phyloP scores from a whole-genome alignment of 2,113 vertebrate genomes.

The Bagarius yarrelli region DNA sequence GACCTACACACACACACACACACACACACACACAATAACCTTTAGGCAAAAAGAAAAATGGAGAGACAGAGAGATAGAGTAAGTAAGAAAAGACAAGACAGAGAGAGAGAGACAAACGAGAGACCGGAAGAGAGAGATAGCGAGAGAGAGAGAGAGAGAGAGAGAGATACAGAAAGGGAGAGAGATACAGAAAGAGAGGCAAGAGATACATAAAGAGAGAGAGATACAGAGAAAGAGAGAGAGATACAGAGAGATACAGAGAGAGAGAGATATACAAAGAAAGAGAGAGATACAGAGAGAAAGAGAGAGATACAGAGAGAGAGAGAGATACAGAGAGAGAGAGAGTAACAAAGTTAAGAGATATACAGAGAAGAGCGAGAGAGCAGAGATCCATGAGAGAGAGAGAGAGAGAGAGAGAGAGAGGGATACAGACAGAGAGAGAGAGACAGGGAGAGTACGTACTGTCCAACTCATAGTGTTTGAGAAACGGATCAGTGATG shows the following conservation, averaged over 20 bases:
- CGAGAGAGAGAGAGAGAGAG: neutral
- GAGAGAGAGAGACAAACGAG: neutral
- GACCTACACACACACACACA: constrained; percentile 68
- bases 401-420: neutral
- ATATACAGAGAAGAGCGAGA: too few relatives aligned
- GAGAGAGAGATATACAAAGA: too few relatives aligned
- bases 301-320: too few relatives aligned
- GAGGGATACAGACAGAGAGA: neutral
- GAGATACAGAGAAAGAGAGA: neutral
- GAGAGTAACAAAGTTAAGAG: too few relatives aligned
- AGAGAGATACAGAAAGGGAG: neutral
- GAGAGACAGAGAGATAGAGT: neutral
- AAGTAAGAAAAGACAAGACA: neutral
- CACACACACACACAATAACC: constrained; percentile 22
- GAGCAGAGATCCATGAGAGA: neutral
- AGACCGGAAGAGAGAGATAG: neutral
- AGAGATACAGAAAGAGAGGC: neutral
- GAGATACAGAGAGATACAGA: neutral
- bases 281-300: too few relatives aligned
- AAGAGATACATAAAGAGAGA: neutral
- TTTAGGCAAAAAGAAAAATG: neutral
- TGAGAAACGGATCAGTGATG: constrained; percentile 84
- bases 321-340: too few relatives aligned
- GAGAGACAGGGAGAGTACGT: neutral
- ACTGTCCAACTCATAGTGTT: constrained; percentile 84